phyloP scores from a whole-genome alignment of 2,113 vertebrate species.

The Gopherus flavomarginatus region DNA sequence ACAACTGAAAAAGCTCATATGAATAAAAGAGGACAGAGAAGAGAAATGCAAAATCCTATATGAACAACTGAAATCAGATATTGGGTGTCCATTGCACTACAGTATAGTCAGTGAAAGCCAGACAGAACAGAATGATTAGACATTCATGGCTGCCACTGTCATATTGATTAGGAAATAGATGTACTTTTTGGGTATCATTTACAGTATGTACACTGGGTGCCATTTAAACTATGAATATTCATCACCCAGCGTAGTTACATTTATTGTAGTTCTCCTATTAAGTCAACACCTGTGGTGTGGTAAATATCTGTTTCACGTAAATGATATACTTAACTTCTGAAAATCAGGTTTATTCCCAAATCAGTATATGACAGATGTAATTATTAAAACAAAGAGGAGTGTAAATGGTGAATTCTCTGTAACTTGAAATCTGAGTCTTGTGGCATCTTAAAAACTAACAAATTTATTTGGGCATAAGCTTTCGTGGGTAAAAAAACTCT shows the following conservation, averaged over 20 bases:
- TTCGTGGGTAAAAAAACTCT: too few relatives aligned
- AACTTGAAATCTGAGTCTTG: too few relatives aligned
- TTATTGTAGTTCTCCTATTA: background rate
- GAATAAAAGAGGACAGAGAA: conserved; percentile 39
- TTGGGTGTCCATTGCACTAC: conserved; percentile 6
- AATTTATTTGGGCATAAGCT: too few relatives aligned
- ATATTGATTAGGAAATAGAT: background rate
- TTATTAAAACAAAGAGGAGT: background rate
- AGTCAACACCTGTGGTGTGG: background rate
- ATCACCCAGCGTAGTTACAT: background rate
- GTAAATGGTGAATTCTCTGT: too few relatives aligned
- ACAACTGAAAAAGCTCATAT: conserved; percentile 25
- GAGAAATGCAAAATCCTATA: conserved; percentile 7
- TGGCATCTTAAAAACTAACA: too few relatives aligned
- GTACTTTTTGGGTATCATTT: background rate
- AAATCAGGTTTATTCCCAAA: conserved; percentile 7
- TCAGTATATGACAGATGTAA: background rate
- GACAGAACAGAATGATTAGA: background rate
- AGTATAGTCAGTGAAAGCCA: background rate
- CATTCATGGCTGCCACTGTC: background rate
- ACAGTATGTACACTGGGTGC: background rate
- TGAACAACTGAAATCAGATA: conserved; percentile 12
- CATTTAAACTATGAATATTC: background rate
- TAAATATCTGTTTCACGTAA: background rate
- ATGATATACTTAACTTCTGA: conserved; percentile 1